phyloP scores from a whole-genome alignment of 1,140 invertebrate species.

The Philotrypesis tridentata region DNA sequence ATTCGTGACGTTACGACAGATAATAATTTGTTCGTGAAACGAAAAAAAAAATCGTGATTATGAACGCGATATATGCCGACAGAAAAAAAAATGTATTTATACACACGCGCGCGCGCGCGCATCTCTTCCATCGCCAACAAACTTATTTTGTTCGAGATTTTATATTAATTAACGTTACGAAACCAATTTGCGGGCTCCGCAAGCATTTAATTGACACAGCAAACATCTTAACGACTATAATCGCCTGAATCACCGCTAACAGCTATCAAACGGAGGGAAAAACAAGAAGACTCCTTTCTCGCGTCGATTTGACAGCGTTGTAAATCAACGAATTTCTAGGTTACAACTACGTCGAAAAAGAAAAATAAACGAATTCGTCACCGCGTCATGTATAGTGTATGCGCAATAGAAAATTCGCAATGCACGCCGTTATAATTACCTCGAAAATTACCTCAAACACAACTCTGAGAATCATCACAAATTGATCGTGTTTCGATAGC shows the following conservation, averaged over 20 bases:
- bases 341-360: background rate
- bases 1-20: background rate
- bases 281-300: no score
- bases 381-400: no score
- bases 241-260: background rate
- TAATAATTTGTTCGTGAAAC: no score
- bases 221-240: background rate
- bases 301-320: no score
- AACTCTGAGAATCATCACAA: constrained; percentile 50
- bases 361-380: background rate
- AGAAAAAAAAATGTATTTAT: no score
- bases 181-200: background rate
- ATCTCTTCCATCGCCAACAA: background rate
- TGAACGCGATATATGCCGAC: no score
- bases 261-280: background rate
- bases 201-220: background rate
- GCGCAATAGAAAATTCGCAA: background rate
- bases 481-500: constrained; percentile 52
- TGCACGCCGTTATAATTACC: no score
- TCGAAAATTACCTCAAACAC: constrained; percentile 54
- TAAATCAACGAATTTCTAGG: background rate
- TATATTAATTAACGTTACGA: background rate
- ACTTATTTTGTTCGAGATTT: background rate
- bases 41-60: no score
- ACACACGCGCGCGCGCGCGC: no score